These are phyloP conservation scores for Poeciliopsis gracilis DNA, from an alignment of 2,797 vertebrate species.

Conservation along the genomic window DNA sequence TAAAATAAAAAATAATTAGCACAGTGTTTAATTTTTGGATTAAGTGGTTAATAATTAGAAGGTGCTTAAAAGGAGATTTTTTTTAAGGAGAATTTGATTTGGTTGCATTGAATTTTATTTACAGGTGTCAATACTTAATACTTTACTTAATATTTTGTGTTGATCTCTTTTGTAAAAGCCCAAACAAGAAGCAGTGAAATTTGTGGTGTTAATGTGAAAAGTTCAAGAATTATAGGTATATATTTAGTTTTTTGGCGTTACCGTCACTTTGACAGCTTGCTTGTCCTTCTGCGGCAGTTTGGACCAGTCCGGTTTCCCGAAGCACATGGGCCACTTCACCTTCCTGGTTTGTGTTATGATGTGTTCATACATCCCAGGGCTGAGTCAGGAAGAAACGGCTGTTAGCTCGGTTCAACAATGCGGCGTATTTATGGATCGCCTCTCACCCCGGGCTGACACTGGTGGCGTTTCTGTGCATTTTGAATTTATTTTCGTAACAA, in stretches of 20 bases:
- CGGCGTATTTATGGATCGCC: neutral
- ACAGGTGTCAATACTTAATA: neutral
- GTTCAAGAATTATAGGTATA: neutral
- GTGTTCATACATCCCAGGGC: conserved; percentile 82
- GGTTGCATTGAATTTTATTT: neutral
- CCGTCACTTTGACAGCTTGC: conserved; percentile 80
- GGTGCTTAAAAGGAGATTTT: too few species aligned
- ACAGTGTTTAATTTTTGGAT: neutral
- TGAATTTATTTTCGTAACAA: conserved; percentile 69
- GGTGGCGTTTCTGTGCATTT: neutral
- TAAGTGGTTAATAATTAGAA: too few species aligned
- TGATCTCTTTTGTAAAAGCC: neutral
- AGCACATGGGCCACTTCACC: conserved; percentile 88
- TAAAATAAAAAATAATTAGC: too few species aligned
- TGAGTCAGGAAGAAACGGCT: conserved; percentile 44
- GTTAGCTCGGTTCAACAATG: neutral
- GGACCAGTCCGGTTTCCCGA: conserved; percentile 88
- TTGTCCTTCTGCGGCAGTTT: conserved; percentile 72
- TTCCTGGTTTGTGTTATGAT: conserved; percentile 57
- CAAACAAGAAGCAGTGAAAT: neutral
- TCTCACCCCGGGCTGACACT: conserved; percentile 75
- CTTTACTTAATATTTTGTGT: neutral
- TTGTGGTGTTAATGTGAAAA: neutral
- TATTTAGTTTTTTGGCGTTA: neutral
- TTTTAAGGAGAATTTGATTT: neutral